A percentile compares a stretch with the other conserved stretches of the same genome.
These are phyloP conservation scores for Resseliella maxima DNA, from an alignment of 2,888 invertebrate species.

Conservation along the genomic window DNA sequence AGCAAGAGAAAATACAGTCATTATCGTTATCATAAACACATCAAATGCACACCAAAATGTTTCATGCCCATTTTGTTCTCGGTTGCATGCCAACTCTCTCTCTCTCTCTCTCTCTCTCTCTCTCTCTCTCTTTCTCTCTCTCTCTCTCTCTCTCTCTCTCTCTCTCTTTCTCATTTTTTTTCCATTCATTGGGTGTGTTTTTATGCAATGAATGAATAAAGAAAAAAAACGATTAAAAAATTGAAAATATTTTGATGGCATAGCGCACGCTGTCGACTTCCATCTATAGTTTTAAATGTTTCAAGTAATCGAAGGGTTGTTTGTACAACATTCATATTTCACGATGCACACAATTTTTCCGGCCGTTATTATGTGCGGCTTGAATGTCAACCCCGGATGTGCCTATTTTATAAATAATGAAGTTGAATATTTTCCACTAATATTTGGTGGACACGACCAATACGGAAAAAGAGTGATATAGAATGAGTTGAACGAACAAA, in stretches of 20 bases:
- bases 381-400: constrained; percentile 52
- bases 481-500: neutral
- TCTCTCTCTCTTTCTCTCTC: no score
- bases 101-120: no score
- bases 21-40: constrained; percentile 55
- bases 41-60: constrained; percentile 41
- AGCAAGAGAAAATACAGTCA: constrained; percentile 23
- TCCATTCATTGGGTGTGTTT: neutral
- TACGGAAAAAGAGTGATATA: neutral
- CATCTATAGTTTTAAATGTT: constrained; percentile 16
- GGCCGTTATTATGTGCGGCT: constrained; percentile 31
- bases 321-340: constrained; percentile 28
- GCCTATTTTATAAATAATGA: constrained; percentile 49
- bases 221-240: neutral
- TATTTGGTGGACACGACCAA: constrained; percentile 9
- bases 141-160: no score
- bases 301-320: constrained; percentile 29
- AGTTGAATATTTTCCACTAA: constrained; percentile 42
- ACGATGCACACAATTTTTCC: neutral
- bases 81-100: neutral
- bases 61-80: neutral
- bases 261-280: neutral
- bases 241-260: constrained; percentile 42
- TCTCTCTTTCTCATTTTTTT: constrained; percentile 23
- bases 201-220: neutral